Evolutionary conservation across 1,140 invertebrate species (phyloP), one percentile per base, ranked within the genome.

Genomic region (Procambarus virginalis): DNA sequence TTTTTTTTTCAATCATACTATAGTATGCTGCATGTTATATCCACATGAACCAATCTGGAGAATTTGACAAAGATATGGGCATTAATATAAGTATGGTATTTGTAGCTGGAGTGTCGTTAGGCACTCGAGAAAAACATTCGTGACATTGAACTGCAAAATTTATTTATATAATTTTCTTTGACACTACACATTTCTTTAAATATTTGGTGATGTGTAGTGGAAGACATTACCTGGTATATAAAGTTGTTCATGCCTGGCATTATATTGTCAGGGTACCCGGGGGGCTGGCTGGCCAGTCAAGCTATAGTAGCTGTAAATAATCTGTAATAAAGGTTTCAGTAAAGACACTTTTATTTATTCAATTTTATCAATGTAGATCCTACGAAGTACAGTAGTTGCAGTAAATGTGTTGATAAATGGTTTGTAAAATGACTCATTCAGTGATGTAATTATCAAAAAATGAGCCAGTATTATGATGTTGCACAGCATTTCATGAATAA

Each of bases 241-340:
- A 64, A 64, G 20, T 10, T 64, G 12, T 64, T 64, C 14, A 64
- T 64, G 60, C 60, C 60, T 64, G 60, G 60, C 60, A 17, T 17
- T 14, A 4, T 64, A 17, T 64, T 64, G 60, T 64, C 60, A 64
- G 60, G 60, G 9, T 64, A 64, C 60, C 60, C 60, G 60, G 60
- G 60, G 60, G 60, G 60, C 12, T 64, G 60, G 60, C 60, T 64
- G 60, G 60, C 20, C 20, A 17, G 20, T 64, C 60, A 64, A 64
- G 60, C 51, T 55, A 58, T 9, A 64, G 60, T 64, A 17, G 60
- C 60, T 64, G 60, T 64, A 64, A 64, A 64, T 64, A 64, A 64
- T 64, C 60, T 64, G 60, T 64, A 64, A 64, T 64, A 64, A 64
- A 64, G 60, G 60, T 64, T 64, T 64, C 60, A 64, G 60, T 64